Conservation (phyloP, 2,888 invertebrate species). For the Xanthorhoe designata region DNA sequence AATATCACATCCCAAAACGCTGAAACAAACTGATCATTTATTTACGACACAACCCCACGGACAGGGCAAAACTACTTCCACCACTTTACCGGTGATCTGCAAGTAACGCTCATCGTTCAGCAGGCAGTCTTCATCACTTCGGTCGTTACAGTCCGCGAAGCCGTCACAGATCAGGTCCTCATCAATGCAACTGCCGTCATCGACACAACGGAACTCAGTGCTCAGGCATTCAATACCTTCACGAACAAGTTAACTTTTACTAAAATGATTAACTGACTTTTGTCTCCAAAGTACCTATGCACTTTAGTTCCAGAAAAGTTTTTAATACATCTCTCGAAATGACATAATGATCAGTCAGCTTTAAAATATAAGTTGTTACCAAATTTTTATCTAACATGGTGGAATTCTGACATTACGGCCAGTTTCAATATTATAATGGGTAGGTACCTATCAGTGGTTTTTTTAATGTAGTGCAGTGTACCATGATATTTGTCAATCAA, state of each 20-base stretch:
- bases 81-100: constrained; percentile 53
- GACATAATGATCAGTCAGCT: background rate
- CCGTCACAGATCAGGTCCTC: constrained; percentile 86
- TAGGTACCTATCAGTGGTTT: no score
- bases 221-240: constrained; percentile 74
- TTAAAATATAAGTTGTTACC: background rate
- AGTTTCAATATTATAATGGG: no score
- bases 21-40: constrained; percentile 34
- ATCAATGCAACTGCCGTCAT: constrained; percentile 87
- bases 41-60: constrained; percentile 38
- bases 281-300: constrained; percentile 19
- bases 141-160: constrained; percentile 86
- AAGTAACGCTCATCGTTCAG: constrained; percentile 71
- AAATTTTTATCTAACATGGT: background rate
- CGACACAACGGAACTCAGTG: constrained; percentile 83
- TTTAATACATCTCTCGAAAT: background rate
- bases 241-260: constrained; percentile 50
- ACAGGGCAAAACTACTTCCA: constrained; percentile 61
- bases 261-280: constrained; percentile 39
- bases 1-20: constrained; percentile 34
- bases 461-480: no score
- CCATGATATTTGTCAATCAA: no score
- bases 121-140: constrained; percentile 87
- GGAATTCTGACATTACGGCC: background rate
- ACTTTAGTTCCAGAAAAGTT: constrained; percentile 1